Evolutionary conservation across 2,888 invertebrate species (phyloP).

Genomic region (Drosophila mulleri): DNA sequence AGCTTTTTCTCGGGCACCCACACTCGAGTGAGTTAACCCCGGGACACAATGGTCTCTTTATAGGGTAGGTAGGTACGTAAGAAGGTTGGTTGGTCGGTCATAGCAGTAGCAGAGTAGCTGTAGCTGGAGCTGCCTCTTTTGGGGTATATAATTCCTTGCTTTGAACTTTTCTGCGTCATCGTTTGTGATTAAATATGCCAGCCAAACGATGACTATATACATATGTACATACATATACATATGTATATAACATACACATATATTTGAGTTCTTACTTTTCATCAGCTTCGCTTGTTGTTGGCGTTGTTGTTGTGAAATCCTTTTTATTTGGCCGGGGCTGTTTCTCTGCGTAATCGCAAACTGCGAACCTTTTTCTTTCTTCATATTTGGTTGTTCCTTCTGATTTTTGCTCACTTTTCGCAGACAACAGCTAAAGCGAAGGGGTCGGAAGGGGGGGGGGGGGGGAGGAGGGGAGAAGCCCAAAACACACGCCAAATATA

Average conservation of each 20-base stretch:
- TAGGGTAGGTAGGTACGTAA: constrained; percentile 32
- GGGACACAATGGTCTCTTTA: constrained; percentile 37
- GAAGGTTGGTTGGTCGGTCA: background rate
- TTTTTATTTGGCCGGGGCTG: constrained; percentile 70
- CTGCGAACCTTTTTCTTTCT: constrained; percentile 67
- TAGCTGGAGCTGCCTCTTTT: constrained; percentile 47
- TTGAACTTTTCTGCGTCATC: constrained; percentile 81
- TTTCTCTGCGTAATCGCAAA: constrained; percentile 74
- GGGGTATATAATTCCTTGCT: constrained; percentile 65
- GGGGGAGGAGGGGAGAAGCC: background rate
- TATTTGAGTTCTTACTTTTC: constrained; percentile 76
- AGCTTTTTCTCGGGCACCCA: constrained; percentile 42
- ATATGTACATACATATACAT: constrained; percentile 7
- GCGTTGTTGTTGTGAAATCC: constrained; percentile 69
- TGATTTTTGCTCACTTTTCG: constrained; percentile 60
- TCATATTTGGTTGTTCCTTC: constrained; percentile 17
- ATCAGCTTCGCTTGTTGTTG: constrained; percentile 62
- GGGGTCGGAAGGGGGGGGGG: too few relatives aligned
- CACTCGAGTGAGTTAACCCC: constrained; percentile 33
- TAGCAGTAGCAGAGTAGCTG: background rate
- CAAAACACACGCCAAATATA: constrained; percentile 80
- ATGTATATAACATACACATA: constrained; percentile 7
- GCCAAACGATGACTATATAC: constrained; percentile 49
- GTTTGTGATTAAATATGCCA: constrained; percentile 76
- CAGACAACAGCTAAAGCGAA: constrained; percentile 49